phyloP scores from a whole-genome alignment of 2,888 invertebrate species.

The Parascotia fuliginaria region DNA sequence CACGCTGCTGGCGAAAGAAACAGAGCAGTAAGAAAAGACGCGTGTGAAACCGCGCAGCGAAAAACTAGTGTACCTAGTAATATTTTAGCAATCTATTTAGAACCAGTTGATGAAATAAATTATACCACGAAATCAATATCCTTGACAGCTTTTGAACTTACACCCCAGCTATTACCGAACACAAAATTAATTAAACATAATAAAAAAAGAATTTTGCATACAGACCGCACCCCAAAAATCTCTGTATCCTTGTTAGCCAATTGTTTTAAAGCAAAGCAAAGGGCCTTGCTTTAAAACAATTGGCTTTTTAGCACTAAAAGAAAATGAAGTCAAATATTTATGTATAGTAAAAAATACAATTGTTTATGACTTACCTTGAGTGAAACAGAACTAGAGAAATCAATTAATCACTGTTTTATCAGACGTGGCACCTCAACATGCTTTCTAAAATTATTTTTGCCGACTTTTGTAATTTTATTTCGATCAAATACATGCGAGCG shows the following conservation, averaged over 20 bases:
- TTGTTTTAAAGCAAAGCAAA: too few relatives aligned
- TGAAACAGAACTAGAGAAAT: conserved; percentile 4
- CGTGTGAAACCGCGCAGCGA: too few relatives aligned
- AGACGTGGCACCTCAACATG: conserved; percentile 23
- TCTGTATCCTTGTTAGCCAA: too few relatives aligned
- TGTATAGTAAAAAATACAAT: background rate
- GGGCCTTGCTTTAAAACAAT: too few relatives aligned
- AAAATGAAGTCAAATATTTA: too few relatives aligned
- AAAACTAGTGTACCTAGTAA: too few relatives aligned
- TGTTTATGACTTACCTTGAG: conserved; percentile 21
- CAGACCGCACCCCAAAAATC: too few relatives aligned
- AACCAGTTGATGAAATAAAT: conserved; percentile 12
- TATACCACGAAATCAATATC: conserved; percentile 22
- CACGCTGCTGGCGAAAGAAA: too few relatives aligned
- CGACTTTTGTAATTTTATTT: conserved; percentile 9
- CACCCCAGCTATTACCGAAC: conserved; percentile 12
- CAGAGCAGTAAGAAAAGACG: too few relatives aligned
- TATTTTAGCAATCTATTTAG: background rate
- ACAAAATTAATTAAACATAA: conserved; percentile 5
- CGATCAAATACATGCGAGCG: too few relatives aligned
- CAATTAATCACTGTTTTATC: conserved; percentile 17
- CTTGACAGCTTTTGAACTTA: background rate
- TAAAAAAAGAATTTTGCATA: background rate
- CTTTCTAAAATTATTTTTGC: conserved; percentile 13
- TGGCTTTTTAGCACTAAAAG: too few relatives aligned